These are phyloP conservation scores for Takifugu flavidus DNA, from an alignment of 2,113 vertebrate genomes.

Conservation along the genomic window DNA sequence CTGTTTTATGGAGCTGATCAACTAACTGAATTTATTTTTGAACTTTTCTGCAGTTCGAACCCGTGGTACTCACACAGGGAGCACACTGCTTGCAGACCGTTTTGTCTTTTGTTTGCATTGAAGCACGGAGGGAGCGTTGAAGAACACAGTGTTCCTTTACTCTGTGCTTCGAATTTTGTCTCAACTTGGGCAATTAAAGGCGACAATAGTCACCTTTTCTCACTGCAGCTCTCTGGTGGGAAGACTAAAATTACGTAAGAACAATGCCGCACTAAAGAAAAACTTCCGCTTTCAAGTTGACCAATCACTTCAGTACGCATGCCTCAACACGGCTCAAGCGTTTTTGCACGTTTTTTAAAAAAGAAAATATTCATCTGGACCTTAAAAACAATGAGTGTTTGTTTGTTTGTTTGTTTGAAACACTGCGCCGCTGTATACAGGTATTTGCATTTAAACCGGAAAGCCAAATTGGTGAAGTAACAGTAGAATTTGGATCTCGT, in stretches of 20 bases:
- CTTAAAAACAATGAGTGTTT: too few species aligned
- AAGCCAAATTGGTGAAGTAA: too few species aligned
- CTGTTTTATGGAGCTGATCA: neutral
- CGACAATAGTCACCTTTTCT: slow-evolving; percentile 16
- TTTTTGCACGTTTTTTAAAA: too few species aligned
- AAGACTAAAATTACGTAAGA: slow-evolving; percentile 72
- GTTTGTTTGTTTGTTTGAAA: too few species aligned
- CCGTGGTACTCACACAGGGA: neutral
- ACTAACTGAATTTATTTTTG: neutral
- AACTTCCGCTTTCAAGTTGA: slow-evolving; percentile 77
- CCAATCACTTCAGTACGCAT: slow-evolving; percentile 15
- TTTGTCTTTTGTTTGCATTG: slow-evolving; percentile 47
- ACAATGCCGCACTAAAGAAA: slow-evolving; percentile 58
- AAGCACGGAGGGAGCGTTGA: slow-evolving; percentile 20
- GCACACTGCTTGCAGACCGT: slow-evolving; percentile 13
- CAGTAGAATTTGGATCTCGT: neutral
- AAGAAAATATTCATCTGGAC: too few species aligned
- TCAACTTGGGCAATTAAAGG: neutral
- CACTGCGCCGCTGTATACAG: too few species aligned
- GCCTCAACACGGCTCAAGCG: neutral
- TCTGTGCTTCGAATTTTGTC: neutral
- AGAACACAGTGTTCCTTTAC: slow-evolving; percentile 52
- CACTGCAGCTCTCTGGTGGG: slow-evolving; percentile 42
- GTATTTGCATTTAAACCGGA: too few species aligned
- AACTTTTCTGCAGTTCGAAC: neutral